phyloP scores from a whole-genome alignment of 2,888 invertebrate species.

The Hipparchia semele region DNA sequence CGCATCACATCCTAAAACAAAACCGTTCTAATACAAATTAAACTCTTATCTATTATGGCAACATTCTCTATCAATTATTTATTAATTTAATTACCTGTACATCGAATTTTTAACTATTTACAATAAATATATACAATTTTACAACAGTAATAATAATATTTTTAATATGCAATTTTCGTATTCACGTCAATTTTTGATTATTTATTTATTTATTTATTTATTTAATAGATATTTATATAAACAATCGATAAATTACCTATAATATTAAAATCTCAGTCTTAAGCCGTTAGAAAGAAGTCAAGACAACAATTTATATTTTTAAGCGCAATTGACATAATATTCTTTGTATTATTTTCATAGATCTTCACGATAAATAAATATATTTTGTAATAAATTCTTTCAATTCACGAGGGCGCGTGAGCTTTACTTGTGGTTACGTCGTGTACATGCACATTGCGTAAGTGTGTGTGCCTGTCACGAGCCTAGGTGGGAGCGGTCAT shows the following conservation, averaged over 20 bases:
- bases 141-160: conserved; percentile 25
- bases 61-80: conserved; percentile 38
- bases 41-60: conserved; percentile 43
- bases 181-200: conserved; percentile 17
- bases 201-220: not conserved
- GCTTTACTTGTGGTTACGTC: too few species aligned
- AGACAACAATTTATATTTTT: conserved; percentile 29
- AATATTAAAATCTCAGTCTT: conserved; percentile 39
- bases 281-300: conserved; percentile 37
- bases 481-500: too few species aligned
- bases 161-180: conserved; percentile 26
- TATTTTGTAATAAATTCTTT: too few species aligned
- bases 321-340: conserved; percentile 34
- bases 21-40: conserved; percentile 16
- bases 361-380: conserved; percentile 1
- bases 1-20: conserved; percentile 6
- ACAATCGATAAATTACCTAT: conserved; percentile 27
- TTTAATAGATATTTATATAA: conserved; percentile 15
- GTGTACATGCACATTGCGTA: too few species aligned
- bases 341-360: conserved; percentile 12
- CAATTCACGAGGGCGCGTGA: too few species aligned
- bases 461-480: too few species aligned
- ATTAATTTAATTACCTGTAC: conserved; percentile 29
- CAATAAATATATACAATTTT: conserved; percentile 32
- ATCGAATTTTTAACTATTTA: conserved; percentile 27